Conservation (phyloP, 37 sponge, comb jelly and placozoan genomes). For the Cladorhizidae sp. region DNA sequence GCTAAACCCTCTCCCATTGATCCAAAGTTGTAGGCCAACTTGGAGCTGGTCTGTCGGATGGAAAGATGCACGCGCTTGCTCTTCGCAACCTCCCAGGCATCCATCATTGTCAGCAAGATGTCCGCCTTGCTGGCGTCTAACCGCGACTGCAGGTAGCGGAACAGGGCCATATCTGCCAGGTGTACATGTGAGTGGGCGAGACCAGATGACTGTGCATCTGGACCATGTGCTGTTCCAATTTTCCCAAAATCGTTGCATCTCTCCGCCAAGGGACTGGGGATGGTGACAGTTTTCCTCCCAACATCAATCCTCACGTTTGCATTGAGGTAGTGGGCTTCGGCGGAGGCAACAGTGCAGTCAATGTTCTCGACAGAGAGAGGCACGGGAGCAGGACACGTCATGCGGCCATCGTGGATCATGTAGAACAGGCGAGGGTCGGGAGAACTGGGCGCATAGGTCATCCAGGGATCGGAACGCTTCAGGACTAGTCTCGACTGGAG, state of each 20-base stretch:
- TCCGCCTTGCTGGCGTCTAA: constrained; percentile 14
- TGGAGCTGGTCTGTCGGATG: neutral
- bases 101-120: constrained; percentile 22
- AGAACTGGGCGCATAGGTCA: constrained; percentile 16
- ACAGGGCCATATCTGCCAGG: constrained; percentile 24
- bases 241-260: constrained; percentile 32
- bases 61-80: constrained; percentile 12
- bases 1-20: neutral
- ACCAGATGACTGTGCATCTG: neutral
- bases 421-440: constrained; percentile 59
- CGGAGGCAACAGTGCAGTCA: constrained; percentile 2
- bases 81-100: constrained; percentile 21
- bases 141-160: constrained; percentile 24
- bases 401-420: constrained; percentile 46
- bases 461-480: constrained; percentile 55
- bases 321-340: constrained; percentile 30
- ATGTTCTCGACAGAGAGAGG: constrained; percentile 43
- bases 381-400: constrained; percentile 47
- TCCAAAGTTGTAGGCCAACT: constrained; percentile 45
- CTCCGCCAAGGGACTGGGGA: constrained; percentile 37
- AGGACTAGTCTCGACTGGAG: constrained; percentile 2
- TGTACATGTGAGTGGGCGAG: neutral
- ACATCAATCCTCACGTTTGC: constrained; percentile 28
- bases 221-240: neutral
- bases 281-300: constrained; percentile 13